Conservation (phyloP, 2,888 invertebrate genomes). For the Nycteola revayana region DNA sequence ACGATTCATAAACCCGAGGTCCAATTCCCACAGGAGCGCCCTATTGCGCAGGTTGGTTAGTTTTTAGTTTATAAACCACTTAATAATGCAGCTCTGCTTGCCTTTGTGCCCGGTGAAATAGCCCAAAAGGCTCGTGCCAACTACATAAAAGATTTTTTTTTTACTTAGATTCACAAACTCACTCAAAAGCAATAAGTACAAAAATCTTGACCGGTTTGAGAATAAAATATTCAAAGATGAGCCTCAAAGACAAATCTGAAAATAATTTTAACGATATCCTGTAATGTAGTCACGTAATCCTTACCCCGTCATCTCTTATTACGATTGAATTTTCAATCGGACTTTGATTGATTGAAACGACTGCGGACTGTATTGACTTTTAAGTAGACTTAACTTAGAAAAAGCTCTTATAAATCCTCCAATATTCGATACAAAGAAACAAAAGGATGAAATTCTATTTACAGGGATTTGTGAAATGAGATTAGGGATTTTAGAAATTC, state of each 20-base stretch:
- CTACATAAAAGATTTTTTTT: too few relatives aligned
- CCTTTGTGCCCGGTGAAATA: too few relatives aligned
- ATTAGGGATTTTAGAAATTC: slow-evolving; percentile 43
- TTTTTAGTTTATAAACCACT: too few relatives aligned
- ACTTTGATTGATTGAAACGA: slow-evolving; percentile 75
- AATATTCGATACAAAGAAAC: slow-evolving; percentile 64
- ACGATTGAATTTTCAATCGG: slow-evolving; percentile 73
- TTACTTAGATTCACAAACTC: too few relatives aligned
- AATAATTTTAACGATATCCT: slow-evolving; percentile 45
- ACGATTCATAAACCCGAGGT: too few relatives aligned
- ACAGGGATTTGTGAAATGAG: slow-evolving; percentile 55
- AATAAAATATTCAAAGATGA: slow-evolving; percentile 9
- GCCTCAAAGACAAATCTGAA: slow-evolving; percentile 17
- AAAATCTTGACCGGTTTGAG: too few relatives aligned
- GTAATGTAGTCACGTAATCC: slow-evolving; percentile 71
- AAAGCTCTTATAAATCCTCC: slow-evolving; percentile 67
- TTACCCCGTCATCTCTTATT: slow-evolving; percentile 68
- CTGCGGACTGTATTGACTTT: slow-evolving; percentile 65
- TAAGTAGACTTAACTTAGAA: slow-evolving; percentile 66
- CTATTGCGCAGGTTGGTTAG: too few relatives aligned
- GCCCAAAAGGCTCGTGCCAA: too few relatives aligned
- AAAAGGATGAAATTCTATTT: slow-evolving; percentile 60
- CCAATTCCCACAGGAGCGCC: too few relatives aligned
- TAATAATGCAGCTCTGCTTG: too few relatives aligned
- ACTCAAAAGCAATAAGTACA: too few relatives aligned